A percentile compares a stretch with the other conserved stretches of the same genome.
Evolutionary conservation across 2,888 invertebrate species (phyloP).

Genomic region (Boloria euphrosyne): DNA sequence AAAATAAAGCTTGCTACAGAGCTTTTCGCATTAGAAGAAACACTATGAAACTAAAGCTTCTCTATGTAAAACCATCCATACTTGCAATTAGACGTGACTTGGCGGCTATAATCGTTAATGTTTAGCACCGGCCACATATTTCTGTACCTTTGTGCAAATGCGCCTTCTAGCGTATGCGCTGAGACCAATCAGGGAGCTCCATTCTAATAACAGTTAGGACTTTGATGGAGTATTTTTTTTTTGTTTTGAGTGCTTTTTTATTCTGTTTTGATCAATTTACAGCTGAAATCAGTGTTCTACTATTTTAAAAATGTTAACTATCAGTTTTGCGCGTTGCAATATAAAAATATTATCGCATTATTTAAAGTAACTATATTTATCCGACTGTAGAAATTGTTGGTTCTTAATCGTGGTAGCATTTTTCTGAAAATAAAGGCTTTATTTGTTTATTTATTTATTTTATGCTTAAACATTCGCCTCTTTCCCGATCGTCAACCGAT

Average conservation of each 20-base stretch:
- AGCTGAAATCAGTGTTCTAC: neutral
- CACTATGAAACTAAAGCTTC: conserved; percentile 29
- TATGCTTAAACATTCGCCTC: too few relatives aligned
- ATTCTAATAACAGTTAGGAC: conserved; percentile 45
- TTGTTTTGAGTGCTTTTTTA: conserved; percentile 20
- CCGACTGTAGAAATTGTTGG: too few relatives aligned
- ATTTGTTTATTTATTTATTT: too few relatives aligned
- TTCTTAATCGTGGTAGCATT: too few relatives aligned
- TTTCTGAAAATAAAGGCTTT: too few relatives aligned
- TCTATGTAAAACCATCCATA: conserved; percentile 54
- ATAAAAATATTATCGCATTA: too few relatives aligned
- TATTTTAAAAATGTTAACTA: too few relatives aligned
- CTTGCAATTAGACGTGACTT: conserved; percentile 80
- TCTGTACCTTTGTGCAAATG: conserved; percentile 78
- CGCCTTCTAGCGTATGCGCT: conserved; percentile 49
- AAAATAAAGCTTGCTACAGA: neutral
- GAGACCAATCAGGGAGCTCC: conserved; percentile 48
- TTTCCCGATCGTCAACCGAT: too few relatives aligned
- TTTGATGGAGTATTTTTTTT: conserved; percentile 34
- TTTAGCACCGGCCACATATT: conserved; percentile 80
- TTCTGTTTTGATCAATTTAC: conserved; percentile 15
- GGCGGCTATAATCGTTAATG: conserved; percentile 80
- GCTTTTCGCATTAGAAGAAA: neutral
- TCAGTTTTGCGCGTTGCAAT: too few relatives aligned
- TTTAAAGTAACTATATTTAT: too few relatives aligned